Evolutionary conservation across 2,797 vertebrate genomes (phyloP).

Genomic region (Oreochromis grahami): DNA sequence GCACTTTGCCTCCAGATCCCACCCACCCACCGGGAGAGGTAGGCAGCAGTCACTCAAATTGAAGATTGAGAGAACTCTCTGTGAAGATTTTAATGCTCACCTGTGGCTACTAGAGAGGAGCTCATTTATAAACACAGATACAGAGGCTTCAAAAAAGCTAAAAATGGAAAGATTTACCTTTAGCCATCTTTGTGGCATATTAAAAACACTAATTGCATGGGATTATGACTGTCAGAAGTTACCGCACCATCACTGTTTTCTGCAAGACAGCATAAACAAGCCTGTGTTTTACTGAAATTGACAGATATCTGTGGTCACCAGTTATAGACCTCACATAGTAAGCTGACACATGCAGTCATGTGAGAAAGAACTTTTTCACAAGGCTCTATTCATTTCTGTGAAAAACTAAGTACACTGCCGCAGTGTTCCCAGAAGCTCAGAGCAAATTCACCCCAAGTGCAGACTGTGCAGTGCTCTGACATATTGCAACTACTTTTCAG

Average conservation of each 20-base stretch:
- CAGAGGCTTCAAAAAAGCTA: neutral
- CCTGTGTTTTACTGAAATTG: neutral
- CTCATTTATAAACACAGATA: neutral
- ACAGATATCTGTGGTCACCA: neutral
- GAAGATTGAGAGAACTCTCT: neutral
- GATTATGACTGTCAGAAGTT: neutral
- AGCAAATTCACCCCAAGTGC: neutral
- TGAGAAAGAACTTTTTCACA: neutral
- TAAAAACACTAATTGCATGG: neutral
- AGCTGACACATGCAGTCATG: neutral
- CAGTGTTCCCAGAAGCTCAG: neutral
- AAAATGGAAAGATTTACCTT: neutral
- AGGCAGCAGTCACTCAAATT: neutral
- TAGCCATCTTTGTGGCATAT: neutral
- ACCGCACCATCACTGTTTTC: neutral
- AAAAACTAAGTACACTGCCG: neutral
- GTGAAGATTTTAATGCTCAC: neutral
- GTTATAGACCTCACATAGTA: neutral
- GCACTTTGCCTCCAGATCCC: constrained; percentile 84
- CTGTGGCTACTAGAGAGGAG: neutral
- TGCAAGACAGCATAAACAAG: neutral
- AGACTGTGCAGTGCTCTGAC: neutral
- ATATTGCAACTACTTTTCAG: neutral
- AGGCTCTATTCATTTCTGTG: neutral
- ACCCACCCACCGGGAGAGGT: constrained; percentile 78